Evolutionary conservation across 2,797 vertebrate genomes (phyloP).

Genomic region (Centropyge bicolor): DNA sequence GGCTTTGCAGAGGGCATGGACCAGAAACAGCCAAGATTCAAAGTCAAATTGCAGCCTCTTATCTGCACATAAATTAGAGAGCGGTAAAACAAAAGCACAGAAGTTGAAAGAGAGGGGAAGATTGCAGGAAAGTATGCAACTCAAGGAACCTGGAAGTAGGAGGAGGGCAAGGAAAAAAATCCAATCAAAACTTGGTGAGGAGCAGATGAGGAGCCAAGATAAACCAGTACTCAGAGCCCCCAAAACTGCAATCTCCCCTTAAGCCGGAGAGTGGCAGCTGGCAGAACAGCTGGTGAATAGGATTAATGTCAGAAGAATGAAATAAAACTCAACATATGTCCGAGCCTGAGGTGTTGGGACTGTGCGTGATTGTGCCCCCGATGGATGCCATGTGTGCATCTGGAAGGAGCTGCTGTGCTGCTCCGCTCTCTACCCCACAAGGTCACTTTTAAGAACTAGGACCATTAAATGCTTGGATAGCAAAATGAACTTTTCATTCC

Average conservation of each 20-base stretch:
- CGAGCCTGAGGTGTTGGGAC: constrained; percentile 99
- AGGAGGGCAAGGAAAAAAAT: constrained; percentile 67
- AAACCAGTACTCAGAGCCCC: constrained; percentile 90
- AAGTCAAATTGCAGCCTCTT: constrained; percentile 53
- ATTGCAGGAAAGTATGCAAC: constrained; percentile 52
- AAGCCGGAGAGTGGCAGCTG: constrained; percentile 99
- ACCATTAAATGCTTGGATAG: constrained; percentile 91
- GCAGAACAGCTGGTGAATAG: constrained; percentile 99
- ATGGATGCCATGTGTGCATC: constrained; percentile 99
- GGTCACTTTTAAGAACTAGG: constrained; percentile 97
- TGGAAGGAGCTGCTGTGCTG: constrained; percentile 94
- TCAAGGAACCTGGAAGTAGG: constrained; percentile 76
- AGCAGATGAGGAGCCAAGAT: constrained; percentile 88
- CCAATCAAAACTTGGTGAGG: constrained; percentile 85
- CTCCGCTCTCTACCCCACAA: constrained; percentile 92
- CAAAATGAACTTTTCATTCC: constrained; percentile 89
- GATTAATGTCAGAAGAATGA: constrained; percentile 99
- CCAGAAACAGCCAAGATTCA: constrained; percentile 57
- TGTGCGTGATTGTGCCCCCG: constrained; percentile 97
- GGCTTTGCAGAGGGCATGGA: constrained; percentile 38
- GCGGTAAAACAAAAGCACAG: constrained; percentile 56
- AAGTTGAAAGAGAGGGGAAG: constrained; percentile 57
- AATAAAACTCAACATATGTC: constrained; percentile 99
- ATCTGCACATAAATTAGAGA: constrained; percentile 48
- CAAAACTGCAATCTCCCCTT: constrained; percentile 97